Conservation (phyloP, 2,888 invertebrate species). For the Crossocerus cetratus region DNA sequence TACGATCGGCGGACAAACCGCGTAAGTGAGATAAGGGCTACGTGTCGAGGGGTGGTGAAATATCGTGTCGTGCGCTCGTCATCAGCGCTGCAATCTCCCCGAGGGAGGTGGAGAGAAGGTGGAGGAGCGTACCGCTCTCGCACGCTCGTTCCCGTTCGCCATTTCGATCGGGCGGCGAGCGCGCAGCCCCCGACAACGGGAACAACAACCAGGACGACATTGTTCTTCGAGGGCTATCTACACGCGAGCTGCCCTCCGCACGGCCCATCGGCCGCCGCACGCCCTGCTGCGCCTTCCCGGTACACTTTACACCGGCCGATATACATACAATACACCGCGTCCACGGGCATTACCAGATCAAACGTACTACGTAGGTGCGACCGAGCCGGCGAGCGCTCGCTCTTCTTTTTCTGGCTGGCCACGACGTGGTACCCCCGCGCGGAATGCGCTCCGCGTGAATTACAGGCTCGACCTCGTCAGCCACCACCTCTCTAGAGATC, state of each 20-base stretch:
- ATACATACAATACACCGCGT: slow-evolving; percentile 74
- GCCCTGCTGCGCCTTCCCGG: not conserved
- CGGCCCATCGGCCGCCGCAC: not conserved
- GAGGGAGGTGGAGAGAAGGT: slow-evolving; percentile 50
- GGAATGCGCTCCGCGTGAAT: slow-evolving; percentile 45
- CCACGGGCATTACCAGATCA: slow-evolving; percentile 62
- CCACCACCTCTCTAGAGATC: not conserved
- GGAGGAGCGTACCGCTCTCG: slow-evolving; percentile 17
- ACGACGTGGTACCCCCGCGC: slow-evolving; percentile 16
- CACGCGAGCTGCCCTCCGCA: slow-evolving; percentile 24
- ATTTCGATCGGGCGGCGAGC: slow-evolving; percentile 26
- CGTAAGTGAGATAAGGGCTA: slow-evolving; percentile 17
- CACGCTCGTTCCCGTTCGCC: slow-evolving; percentile 3
- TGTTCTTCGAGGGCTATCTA: slow-evolving; percentile 42
- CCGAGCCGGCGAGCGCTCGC: slow-evolving; percentile 23
- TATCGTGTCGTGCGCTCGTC: slow-evolving; percentile 51
- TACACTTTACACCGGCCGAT: slow-evolving; percentile 55
- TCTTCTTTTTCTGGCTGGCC: slow-evolving; percentile 20
- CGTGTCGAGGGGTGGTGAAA: slow-evolving; percentile 36
- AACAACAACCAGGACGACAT: slow-evolving; percentile 22
- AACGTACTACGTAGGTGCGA: slow-evolving; percentile 57
- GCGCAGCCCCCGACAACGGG: slow-evolving; percentile 1
- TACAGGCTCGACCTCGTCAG: slow-evolving; percentile 43
- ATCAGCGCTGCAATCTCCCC: slow-evolving; percentile 51
- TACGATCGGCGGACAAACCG: slow-evolving; percentile 10